Evolutionary conservation across 2,888 invertebrate species (phyloP).

Genomic region (Orgyia antiqua): DNA sequence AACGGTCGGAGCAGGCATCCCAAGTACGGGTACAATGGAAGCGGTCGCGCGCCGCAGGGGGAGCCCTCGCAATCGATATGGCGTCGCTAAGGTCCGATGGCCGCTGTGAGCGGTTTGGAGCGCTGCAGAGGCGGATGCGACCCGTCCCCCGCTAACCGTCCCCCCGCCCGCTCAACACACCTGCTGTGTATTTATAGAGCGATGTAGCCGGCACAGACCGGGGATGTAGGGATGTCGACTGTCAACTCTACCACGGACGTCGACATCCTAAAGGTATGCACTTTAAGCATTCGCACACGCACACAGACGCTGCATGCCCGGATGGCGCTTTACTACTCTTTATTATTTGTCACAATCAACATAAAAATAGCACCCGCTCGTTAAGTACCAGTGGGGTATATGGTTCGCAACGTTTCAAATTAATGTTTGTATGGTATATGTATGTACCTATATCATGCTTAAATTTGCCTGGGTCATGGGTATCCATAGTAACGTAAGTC

Average conservation of each 20-base stretch:
- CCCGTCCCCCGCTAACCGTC: constrained; percentile 41
- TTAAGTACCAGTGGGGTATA: constrained; percentile 32
- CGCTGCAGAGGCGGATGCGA: constrained; percentile 75
- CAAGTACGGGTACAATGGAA: constrained; percentile 64
- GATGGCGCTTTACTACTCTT: no score
- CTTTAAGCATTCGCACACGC: no score
- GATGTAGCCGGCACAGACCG: constrained; percentile 56
- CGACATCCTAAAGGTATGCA: constrained; percentile 44
- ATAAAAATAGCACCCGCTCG: constrained; percentile 55
- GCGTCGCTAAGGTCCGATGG: constrained; percentile 78
- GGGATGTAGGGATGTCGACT: constrained; percentile 72
- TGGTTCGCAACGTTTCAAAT: constrained; percentile 21
- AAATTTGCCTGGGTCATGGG: background rate
- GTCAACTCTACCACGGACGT: constrained; percentile 55
- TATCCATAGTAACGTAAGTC: constrained; percentile 7
- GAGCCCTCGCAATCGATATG: constrained; percentile 79
- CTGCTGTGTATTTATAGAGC: constrained; percentile 77
- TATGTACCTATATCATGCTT: constrained; percentile 13
- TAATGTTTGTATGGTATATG: constrained; percentile 12
- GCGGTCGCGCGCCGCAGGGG: constrained; percentile 73
- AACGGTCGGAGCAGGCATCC: constrained; percentile 73
- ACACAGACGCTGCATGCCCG: constrained; percentile 26
- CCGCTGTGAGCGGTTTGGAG: constrained; percentile 72
- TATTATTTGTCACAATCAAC: constrained; percentile 60
- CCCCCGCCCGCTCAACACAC: constrained; percentile 59